Evolutionary conservation across 1,140 invertebrate genomes (phyloP).

Genomic region (Rhyacophila brunnea): DNA sequence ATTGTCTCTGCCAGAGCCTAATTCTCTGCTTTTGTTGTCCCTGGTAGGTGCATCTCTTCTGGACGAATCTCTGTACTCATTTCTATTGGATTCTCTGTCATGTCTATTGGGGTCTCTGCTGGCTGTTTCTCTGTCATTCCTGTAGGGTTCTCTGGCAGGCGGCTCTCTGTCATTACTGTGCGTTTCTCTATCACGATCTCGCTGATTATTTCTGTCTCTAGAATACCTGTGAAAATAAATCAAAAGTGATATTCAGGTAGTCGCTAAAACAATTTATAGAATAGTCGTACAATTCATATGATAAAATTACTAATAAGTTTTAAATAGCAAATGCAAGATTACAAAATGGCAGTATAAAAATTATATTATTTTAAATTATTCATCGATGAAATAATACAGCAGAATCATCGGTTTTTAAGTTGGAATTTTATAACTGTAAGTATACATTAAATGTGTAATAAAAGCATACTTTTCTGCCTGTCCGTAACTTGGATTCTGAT

Average conservation of each 20-base stretch:
- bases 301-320: too few species aligned
- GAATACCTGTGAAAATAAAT: slow-evolving; percentile 16
- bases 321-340: too few species aligned
- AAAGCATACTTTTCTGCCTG: neutral
- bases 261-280: too few species aligned
- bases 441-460: slow-evolving; percentile 1
- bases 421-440: neutral
- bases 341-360: too few species aligned
- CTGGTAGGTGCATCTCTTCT: neutral
- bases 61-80: neutral
- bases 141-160: neutral
- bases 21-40: neutral
- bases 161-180: slow-evolving; percentile 6
- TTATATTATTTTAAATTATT: too few species aligned
- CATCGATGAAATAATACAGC: too few species aligned
- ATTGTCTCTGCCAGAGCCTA: slow-evolving; percentile 26
- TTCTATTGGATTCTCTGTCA: neutral
- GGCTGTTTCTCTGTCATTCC: slow-evolving; percentile 4
- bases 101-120: neutral
- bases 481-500: slow-evolving; percentile 1
- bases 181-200: slow-evolving; percentile 31
- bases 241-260: neutral
- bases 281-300: too few species aligned
- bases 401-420: too few species aligned
- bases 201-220: slow-evolving; percentile 19